phyloP scores from a whole-genome alignment of 2,797 vertebrate species.

The Morelia viridis region DNA sequence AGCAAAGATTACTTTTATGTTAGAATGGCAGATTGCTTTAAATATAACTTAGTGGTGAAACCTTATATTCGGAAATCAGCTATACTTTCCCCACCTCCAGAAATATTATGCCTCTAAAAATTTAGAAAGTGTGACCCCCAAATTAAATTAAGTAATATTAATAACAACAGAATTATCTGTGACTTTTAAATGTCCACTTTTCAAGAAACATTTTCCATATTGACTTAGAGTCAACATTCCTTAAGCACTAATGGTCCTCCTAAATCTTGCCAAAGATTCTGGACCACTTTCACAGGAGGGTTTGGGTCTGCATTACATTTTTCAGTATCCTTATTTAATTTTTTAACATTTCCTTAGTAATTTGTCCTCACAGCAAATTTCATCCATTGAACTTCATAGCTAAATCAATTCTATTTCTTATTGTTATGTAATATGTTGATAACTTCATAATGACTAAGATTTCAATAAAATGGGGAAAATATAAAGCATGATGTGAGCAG shows the following conservation, averaged over 20 bases:
- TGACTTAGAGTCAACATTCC: background rate
- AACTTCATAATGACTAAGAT: conserved; percentile 53
- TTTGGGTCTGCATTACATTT: background rate
- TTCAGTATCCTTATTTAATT: background rate
- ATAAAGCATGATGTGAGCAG: conserved; percentile 27
- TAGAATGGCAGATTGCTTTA: conserved; percentile 61
- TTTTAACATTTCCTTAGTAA: background rate
- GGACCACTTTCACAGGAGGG: background rate
- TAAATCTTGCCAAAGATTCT: background rate
- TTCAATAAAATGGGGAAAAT: conserved; percentile 37
- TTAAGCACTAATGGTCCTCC: background rate
- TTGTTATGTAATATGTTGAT: background rate
- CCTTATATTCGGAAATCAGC: conserved; percentile 40
- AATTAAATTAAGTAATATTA: conserved; percentile 6
- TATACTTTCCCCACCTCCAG: background rate
- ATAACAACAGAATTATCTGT: background rate
- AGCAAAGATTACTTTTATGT: conserved; percentile 61
- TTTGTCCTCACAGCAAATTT: background rate
- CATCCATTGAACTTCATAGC: background rate
- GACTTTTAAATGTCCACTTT: background rate
- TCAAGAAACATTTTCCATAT: background rate
- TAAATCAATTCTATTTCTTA: background rate
- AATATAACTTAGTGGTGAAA: conserved; percentile 61
- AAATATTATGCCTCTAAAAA: conserved; percentile 46
- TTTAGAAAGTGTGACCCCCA: background rate